Conservation (phyloP, 2,113 vertebrate species). For the Pollimyrus isidori region DNA sequence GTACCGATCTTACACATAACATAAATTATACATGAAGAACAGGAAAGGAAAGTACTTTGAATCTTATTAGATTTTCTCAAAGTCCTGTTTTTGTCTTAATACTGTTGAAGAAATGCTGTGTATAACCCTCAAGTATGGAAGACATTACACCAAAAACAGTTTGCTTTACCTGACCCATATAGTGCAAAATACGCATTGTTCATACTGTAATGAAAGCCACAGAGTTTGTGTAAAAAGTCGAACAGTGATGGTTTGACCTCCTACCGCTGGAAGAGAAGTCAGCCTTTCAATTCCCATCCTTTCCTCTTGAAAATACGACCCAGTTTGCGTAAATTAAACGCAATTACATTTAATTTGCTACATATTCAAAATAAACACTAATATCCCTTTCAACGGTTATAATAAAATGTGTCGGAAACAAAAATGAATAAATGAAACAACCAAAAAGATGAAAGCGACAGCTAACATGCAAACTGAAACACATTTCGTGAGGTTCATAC, state of each 20-base stretch:
- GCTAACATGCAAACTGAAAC: not conserved
- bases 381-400: not conserved
- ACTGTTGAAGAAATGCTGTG: not conserved
- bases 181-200: not conserved
- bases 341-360: not conserved
- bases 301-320: not conserved
- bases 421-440: not conserved
- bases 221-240: not conserved
- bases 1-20: not conserved
- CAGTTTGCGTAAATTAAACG: not conserved
- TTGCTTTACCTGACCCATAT: not conserved
- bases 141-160: not conserved
- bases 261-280: not conserved
- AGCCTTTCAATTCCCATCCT: not conserved
- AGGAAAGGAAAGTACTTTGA: not conserved
- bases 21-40: not conserved
- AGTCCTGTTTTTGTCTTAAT: not conserved
- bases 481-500: not conserved
- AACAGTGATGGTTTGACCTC: not conserved
- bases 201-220: not conserved
- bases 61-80: not conserved
- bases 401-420: not conserved
- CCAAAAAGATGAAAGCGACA: not conserved
- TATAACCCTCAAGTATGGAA: not conserved
- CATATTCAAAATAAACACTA: not conserved